Evolutionary conservation across 2,113 vertebrate genomes (phyloP), one percentile per base, ranked within the genome.

Genomic region (Eublepharis macularius): DNA sequence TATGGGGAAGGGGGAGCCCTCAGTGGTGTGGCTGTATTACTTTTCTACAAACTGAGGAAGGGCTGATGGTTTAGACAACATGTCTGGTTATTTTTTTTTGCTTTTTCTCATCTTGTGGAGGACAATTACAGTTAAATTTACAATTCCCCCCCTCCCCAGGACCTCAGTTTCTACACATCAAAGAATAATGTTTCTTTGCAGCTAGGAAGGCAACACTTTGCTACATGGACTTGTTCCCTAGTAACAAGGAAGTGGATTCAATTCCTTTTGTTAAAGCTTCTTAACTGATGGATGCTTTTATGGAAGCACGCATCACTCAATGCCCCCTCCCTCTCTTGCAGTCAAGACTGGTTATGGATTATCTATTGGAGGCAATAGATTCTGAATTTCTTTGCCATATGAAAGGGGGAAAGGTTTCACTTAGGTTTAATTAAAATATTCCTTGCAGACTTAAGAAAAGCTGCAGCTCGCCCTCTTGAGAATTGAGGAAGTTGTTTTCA

Each of bases 201-300:
- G 68, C 78, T n/a, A 49, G 83, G 76, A 49, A 86, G 68, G 36
- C 17, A n/a, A 14, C 69, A 13, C 57, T 4, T 73, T 43, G 12
- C n/a, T 14, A 29, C 76, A 73, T 19, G 72, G 26, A 69, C 24
- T 41, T 74, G 75, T 86, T 83, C 11, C 39, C 47, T 85, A 13
- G 6, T 63, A 66, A 74, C 54, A 43, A 36, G 34, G 16, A 80
- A 75, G n/a, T 0, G 0, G 21, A 72, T 79, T 24, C 54, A 79
- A 24, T 66, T 83, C 51, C 29, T 83, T 86, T 83, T 77, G 79
- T 86, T 87, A 81, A 47, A 83, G 70, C 51, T 66, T 21, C 66
- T 88, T 43, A 47, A 86, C 83, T 86, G 66, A 49, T 2, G 34
- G 24, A 70, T 7, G 32, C 36, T 70, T 70, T 70, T 39, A 70